Conservation (phyloP, 2,113 vertebrate species). For the Syngnathus scovelli region DNA sequence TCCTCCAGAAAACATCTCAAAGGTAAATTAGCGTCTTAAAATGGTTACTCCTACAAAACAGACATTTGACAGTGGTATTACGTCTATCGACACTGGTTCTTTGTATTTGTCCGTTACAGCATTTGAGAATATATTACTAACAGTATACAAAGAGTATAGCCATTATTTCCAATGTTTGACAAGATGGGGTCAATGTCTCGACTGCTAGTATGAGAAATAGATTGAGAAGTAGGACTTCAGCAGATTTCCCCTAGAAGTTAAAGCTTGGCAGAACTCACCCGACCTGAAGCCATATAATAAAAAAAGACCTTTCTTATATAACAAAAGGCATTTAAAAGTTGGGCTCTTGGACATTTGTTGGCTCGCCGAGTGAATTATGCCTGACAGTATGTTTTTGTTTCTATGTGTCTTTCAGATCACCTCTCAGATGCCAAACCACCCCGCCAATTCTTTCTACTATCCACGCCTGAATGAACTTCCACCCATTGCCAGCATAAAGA, state of each 20-base stretch:
- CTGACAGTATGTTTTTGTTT: constrained; percentile 9
- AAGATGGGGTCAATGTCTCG: background rate
- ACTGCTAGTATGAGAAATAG: background rate
- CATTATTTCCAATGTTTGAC: background rate
- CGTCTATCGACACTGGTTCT: background rate
- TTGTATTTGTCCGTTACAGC: background rate
- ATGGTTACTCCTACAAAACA: background rate
- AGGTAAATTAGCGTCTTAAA: constrained; percentile 41
- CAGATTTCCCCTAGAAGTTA: constrained; percentile 24
- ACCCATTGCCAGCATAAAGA: constrained; percentile 64
- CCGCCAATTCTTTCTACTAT: constrained; percentile 76
- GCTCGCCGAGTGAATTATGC: constrained; percentile 22
- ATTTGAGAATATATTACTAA: no score
- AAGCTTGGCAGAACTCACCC: constrained; percentile 28
- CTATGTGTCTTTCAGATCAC: constrained; percentile 62
- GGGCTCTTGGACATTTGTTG: constrained; percentile 12
- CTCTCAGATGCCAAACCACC: constrained; percentile 75
- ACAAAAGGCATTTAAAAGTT: constrained; percentile 29
- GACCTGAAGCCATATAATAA: constrained; percentile 20
- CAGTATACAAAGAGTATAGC: no score
- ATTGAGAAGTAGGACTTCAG: background rate
- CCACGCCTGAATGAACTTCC: constrained; percentile 71
- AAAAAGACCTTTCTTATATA: constrained; percentile 29
- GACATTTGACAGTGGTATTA: background rate
- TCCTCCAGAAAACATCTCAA: constrained; percentile 71